phyloP scores from a whole-genome alignment of 2,888 invertebrate species.

The Mycogona germanica region DNA sequence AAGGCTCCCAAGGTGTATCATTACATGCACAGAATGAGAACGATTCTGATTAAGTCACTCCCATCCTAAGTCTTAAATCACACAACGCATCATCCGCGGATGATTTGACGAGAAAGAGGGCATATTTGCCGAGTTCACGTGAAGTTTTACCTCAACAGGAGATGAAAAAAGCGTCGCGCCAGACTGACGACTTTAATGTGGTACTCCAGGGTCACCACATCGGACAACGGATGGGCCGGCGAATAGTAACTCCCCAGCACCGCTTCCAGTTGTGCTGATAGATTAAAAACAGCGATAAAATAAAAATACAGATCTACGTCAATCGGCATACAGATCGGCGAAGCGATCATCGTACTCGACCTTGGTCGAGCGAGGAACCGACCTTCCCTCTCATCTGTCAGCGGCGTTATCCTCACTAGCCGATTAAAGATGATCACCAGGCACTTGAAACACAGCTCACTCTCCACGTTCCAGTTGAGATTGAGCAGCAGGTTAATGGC shows the following conservation, averaged over 20 bases:
- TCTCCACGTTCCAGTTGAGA: constrained; percentile 68
- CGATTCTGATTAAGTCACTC: too few species aligned
- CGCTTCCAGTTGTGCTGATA: constrained; percentile 49
- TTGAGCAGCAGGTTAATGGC: constrained; percentile 51
- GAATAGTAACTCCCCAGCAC: constrained; percentile 69
- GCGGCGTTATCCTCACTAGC: constrained; percentile 43
- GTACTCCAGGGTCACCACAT: constrained; percentile 55
- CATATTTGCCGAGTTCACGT: too few species aligned
- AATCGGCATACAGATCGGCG: neutral
- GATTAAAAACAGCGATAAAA: neutral
- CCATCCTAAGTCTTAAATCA: too few species aligned
- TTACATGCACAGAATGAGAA: too few species aligned
- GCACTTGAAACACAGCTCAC: constrained; percentile 57
- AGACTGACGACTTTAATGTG: constrained; percentile 62
- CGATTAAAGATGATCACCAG: constrained; percentile 58
- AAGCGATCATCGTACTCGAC: too few species aligned
- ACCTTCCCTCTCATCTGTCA: constrained; percentile 49
- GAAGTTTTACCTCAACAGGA: constrained; percentile 56
- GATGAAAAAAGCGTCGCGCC: constrained; percentile 76
- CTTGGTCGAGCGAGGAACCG: constrained; percentile 20
- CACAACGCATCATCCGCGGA: too few species aligned
- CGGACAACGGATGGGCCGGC: constrained; percentile 51
- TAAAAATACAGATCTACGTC: neutral
- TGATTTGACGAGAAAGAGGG: too few species aligned
- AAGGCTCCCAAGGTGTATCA: too few species aligned